Percentiles rank a stretch among this genome's conserved stretches.
Conservation (phyloP, 2,797 vertebrate species). For the Crocidura indochinensis region DNA sequence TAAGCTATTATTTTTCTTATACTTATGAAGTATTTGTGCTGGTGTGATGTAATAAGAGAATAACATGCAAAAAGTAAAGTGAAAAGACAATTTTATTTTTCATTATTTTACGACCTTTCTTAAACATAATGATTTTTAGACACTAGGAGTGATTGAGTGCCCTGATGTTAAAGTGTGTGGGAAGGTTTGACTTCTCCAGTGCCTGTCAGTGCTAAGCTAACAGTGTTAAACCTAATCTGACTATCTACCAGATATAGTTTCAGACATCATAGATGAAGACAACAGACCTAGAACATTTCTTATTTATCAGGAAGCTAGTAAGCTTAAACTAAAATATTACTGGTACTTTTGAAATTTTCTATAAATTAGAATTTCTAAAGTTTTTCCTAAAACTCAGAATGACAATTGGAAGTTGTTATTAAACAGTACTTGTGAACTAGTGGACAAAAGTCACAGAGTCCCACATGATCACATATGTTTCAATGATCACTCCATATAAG, state of each 20-base stretch:
- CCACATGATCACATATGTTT: no score
- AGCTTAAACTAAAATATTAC: not conserved
- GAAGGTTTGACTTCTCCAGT: no score
- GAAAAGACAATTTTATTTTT: not conserved
- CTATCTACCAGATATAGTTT: not conserved
- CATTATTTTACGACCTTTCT: not conserved
- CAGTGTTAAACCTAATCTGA: not conserved
- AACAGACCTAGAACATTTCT: not conserved
- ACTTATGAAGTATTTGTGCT: not conserved
- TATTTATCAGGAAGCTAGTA: not conserved
- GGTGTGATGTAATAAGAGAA: not conserved
- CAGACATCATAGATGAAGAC: not conserved
- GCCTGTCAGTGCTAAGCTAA: not conserved
- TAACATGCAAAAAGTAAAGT: not conserved
- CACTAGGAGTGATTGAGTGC: not conserved
- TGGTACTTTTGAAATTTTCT: not conserved
- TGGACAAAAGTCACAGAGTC: not conserved
- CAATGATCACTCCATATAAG: not conserved
- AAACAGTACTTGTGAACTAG: not conserved
- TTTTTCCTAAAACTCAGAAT: not conserved
- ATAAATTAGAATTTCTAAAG: not conserved
- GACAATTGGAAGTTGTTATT: no score
- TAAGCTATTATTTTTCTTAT: no score
- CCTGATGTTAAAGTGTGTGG: not conserved
- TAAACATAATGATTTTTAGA: not conserved